Percentiles rank a stretch among this genome's conserved stretches.
Conservation (phyloP, 2,888 invertebrate species). For the Zygaena filipendulae region DNA sequence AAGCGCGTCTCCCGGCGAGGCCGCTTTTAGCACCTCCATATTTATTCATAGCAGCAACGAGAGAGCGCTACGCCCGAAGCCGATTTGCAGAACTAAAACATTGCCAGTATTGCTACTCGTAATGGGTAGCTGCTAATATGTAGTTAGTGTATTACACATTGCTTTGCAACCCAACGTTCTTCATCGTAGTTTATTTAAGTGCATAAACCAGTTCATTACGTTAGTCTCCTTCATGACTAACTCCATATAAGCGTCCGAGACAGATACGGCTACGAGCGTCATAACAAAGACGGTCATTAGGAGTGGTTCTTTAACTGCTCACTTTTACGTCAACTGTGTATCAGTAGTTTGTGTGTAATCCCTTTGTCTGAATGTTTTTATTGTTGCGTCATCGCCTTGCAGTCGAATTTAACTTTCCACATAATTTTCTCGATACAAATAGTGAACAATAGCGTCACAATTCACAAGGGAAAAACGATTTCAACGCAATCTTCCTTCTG, state of each 20-base stretch:
- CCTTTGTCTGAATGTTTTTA: constrained; percentile 61
- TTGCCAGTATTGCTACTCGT: too few relatives aligned
- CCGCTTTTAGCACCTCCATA: constrained; percentile 68
- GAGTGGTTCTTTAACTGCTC: constrained; percentile 31
- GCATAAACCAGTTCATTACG: too few relatives aligned
- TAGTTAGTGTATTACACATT: too few relatives aligned
- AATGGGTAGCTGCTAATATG: too few relatives aligned
- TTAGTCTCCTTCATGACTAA: too few relatives aligned
- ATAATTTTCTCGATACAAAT: constrained; percentile 43
- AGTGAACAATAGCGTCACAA: constrained; percentile 19
- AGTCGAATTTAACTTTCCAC: constrained; percentile 55
- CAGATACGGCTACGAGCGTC: too few relatives aligned
- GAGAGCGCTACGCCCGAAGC: constrained; percentile 38
- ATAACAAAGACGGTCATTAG: constrained; percentile 37
- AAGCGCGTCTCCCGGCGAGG: constrained; percentile 59
- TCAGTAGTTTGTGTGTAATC: constrained; percentile 54
- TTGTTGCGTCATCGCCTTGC: constrained; percentile 58
- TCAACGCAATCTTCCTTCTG: too few relatives aligned
- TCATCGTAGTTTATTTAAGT: too few relatives aligned
- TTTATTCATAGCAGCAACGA: constrained; percentile 60
- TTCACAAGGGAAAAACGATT: constrained; percentile 34
- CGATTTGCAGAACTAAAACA: constrained; percentile 63
- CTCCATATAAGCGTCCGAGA: too few relatives aligned
- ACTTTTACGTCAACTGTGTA: constrained; percentile 40
- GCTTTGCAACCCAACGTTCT: too few relatives aligned